Evolutionary conservation across 2,113 vertebrate genomes (phyloP), one percentile per base, ranked within the genome.

Genomic region (Zosterops hypoxanthus): DNA sequence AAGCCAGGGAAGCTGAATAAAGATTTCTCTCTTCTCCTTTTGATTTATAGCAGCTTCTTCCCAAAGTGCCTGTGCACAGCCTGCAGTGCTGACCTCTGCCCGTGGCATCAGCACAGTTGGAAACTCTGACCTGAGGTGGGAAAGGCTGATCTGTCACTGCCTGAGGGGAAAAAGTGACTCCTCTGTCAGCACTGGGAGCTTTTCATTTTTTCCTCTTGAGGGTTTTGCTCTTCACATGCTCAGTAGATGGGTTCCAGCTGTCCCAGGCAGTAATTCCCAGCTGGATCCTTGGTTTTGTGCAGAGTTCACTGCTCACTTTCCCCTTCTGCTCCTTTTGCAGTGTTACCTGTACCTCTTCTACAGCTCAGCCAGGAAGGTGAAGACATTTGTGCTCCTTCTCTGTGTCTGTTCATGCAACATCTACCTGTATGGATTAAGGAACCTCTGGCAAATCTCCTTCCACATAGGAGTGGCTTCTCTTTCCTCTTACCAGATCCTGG

Each of bases 341-440:
- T 99, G 99, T 96, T 98, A 99, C 81, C 92, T 99, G 91, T 99
- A 99, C 97, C 98, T 99, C 94, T 99, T 99, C 98, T 98, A 99
- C 94, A 98, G 98, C 23, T 98, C 98, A 1, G 90, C 95, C 33
- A 98, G 99, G 97, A 99, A 97, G 46, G 26, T 88, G 68, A 99
- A 99, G 97, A 97, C 98, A 5, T 97, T 98, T 71, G 65, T 96
- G 36, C 96, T 99, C 86, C 92, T 99, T 56, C 94, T 95, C 36
- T 92, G 94, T 3, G 95, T 99, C 44, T 96, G 98, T 57, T 95
- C 98, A 42, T 99, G 99, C 98, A 99, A 99, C 86, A 2, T 97
- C 64, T 98, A 98, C 96, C 96, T 99, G 97, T 98, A 98, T 0
- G 99, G 99, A 82, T 93, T 98, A 88, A 95, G 99, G 97, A 99